Evolutionary conservation across 30 jellyfish, hydroid and myxozoan species (phyloP).

Genomic region (Euphysa ruthae): DNA sequence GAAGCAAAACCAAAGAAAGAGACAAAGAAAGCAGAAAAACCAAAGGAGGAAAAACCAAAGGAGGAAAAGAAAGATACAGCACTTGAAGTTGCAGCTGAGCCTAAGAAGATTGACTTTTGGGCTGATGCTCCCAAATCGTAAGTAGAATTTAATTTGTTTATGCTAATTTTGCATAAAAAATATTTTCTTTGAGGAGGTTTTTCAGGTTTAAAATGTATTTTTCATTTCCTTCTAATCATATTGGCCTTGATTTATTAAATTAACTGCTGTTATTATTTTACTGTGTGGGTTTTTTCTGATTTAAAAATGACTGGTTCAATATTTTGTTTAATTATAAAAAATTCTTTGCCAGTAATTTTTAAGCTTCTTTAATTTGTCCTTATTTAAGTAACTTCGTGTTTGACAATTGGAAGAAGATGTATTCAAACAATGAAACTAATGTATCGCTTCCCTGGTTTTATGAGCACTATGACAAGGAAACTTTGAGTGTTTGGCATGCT

Average conservation of each 20-base stretch:
- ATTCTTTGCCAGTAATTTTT: background rate
- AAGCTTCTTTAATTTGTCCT: too few species aligned
- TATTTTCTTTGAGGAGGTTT: background rate
- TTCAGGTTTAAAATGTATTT: too few species aligned
- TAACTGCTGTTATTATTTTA: too few species aligned
- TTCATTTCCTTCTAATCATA: too few species aligned
- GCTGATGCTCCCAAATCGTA: constrained; percentile 82
- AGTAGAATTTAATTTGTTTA: background rate
- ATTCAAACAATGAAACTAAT: constrained; percentile 53
- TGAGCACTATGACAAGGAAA: constrained; percentile 71
- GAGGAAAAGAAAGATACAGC: constrained; percentile 1
- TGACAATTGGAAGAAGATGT: constrained; percentile 84
- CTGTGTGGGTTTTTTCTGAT: background rate
- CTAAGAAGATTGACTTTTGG: constrained; percentile 57
- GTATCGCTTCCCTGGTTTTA: constrained; percentile 86
- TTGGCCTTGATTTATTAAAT: too few species aligned
- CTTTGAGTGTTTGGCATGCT: constrained; percentile 74
- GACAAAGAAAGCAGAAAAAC: background rate
- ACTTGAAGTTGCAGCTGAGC: constrained; percentile 29
- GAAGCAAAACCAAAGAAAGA: constrained; percentile 16
- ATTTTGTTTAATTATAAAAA: background rate
- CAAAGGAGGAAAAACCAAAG: constrained; percentile 15
- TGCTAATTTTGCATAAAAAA: background rate
- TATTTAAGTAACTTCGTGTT: constrained; percentile 43
- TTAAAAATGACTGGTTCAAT: background rate